These are phyloP conservation scores for Caenorhabditis sp. DNA, from an alignment of 2,888 invertebrate species.

Conservation along the genomic window DNA sequence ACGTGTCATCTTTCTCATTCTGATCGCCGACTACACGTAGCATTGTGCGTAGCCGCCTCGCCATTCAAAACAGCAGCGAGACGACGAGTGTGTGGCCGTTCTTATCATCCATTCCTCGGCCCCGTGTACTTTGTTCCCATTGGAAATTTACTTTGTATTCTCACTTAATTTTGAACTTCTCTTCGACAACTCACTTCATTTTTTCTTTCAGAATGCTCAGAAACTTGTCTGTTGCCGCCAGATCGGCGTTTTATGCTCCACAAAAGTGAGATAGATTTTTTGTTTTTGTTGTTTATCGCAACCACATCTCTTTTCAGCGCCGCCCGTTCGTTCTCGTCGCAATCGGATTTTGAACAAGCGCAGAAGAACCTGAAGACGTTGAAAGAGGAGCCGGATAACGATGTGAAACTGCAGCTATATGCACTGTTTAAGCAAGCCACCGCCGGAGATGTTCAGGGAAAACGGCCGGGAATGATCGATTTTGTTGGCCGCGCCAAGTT, in stretches of 20 bases:
- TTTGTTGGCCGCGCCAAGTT: conserved; percentile 86
- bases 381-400: conserved; percentile 85
- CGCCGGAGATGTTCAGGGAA: conserved; percentile 84
- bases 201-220: conserved; percentile 46
- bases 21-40: conserved; percentile 23
- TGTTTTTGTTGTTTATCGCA: background rate
- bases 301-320: conserved; percentile 4
- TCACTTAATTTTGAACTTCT: background rate
- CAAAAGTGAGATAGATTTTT: conserved; percentile 12
- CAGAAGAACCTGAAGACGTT: conserved; percentile 77
- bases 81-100: conserved; percentile 20
- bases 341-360: conserved; percentile 74
- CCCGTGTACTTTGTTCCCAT: conserved; percentile 41
- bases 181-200: background rate
- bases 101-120: conserved; percentile 49
- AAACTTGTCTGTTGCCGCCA: conserved; percentile 28
- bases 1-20: background rate
- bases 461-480: conserved; percentile 86
- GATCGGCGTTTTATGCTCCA: conserved; percentile 35
- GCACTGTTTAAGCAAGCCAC: conserved; percentile 85
- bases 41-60: conserved; percentile 21
- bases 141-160: background rate
- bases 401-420: conserved; percentile 85
- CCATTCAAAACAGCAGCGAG: conserved; percentile 33
- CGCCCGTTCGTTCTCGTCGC: conserved; percentile 42